A percentile compares a stretch with the other conserved stretches of the same genome.
Conservation (phyloP, 2,797 vertebrate genomes). For the Propithecus deckenii region DNA sequence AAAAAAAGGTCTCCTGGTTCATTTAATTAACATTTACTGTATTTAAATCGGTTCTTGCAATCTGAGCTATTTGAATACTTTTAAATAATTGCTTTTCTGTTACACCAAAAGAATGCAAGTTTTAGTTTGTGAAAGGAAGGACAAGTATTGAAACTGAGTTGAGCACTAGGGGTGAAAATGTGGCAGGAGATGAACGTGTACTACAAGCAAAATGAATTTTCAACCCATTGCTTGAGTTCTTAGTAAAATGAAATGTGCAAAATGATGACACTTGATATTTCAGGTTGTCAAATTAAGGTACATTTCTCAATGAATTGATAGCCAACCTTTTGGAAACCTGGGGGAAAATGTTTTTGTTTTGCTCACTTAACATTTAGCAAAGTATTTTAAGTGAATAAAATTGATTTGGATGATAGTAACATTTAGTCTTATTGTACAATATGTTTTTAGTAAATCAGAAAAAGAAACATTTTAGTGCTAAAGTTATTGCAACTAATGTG, state of each 20-base stretch:
- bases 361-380: conserved; percentile 2
- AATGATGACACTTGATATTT: conserved; percentile 9
- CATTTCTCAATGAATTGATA: not conserved
- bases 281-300: conserved; percentile 18
- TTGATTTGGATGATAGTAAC: conserved; percentile 3
- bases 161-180: not conserved
- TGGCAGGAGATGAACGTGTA: not conserved
- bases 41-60: conserved; percentile 12
- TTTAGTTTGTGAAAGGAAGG: conserved; percentile 17
- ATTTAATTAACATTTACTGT: conserved; percentile 5
- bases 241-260: not conserved
- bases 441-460: conserved; percentile 13
- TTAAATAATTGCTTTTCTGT: conserved; percentile 13
- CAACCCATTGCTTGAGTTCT: not conserved
- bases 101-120: not conserved
- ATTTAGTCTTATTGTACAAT: not conserved
- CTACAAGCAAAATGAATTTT: not conserved
- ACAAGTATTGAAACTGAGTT: conserved; percentile 4
- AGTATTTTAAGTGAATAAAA: conserved; percentile 53
- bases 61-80: not conserved
- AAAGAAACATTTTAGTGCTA: not conserved
- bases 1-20: not conserved
- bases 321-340: not conserved
- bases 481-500: not conserved
- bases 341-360: not conserved